Evolutionary conservation across 2,113 vertebrate genomes (phyloP).

Genomic region (Anoplopoma fimbria): DNA sequence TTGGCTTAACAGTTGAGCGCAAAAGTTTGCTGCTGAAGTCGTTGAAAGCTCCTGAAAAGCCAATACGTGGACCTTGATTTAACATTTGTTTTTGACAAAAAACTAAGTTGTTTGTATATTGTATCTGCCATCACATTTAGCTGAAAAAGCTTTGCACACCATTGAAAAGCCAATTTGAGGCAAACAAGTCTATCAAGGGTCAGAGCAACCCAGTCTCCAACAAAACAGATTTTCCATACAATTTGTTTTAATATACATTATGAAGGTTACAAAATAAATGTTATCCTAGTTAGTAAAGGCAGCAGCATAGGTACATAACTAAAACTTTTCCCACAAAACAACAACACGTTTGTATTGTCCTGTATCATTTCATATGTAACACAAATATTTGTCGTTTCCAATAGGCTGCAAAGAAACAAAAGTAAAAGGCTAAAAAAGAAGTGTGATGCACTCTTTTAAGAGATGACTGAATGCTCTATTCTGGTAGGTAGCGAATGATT

Average conservation of each 20-base stretch:
- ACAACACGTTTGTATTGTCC: neutral
- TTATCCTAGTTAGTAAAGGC: neutral
- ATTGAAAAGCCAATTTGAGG: neutral
- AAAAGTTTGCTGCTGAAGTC: too few species aligned
- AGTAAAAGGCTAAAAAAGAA: neutral
- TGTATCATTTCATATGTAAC: neutral
- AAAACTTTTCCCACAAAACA: neutral
- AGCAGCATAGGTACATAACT: neutral
- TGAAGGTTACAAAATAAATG: neutral
- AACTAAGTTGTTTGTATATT: too few species aligned
- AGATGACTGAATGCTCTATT: slow-evolving; percentile 47
- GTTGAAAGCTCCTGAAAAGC: too few species aligned
- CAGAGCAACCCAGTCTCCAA: neutral
- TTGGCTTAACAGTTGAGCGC: too few species aligned
- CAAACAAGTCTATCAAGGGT: neutral
- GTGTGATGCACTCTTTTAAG: slow-evolving; percentile 27
- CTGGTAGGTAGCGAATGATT: slow-evolving; percentile 54
- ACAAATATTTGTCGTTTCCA: neutral
- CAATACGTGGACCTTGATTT: too few species aligned
- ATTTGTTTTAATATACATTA: too few species aligned
- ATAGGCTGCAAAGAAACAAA: neutral
- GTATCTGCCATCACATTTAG: too few species aligned
- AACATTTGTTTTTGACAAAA: too few species aligned
- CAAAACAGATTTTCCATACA: too few species aligned
- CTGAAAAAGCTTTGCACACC: too few species aligned